A percentile compares a stretch with the other conserved stretches of the same genome.
These are phyloP conservation scores for Sphecodes monilicornis DNA, from an alignment of 2,888 invertebrate species.

Conservation along the genomic window DNA sequence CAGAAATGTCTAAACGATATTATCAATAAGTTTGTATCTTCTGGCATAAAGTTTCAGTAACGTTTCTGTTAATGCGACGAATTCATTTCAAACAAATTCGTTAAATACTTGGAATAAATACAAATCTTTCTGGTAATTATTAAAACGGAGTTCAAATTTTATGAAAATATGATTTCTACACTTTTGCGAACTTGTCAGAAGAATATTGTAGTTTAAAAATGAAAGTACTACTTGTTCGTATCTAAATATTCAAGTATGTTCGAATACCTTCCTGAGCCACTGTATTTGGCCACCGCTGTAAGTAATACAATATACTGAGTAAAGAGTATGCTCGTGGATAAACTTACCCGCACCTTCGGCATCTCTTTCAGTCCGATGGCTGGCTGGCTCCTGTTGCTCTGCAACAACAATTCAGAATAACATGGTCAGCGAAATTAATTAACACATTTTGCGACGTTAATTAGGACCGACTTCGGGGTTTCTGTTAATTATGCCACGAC, in stretches of 20 bases:
- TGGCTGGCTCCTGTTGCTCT: constrained; percentile 89
- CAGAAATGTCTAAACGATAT: no score
- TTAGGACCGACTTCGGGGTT: constrained; percentile 11
- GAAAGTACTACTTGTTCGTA: no score
- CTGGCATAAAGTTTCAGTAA: background rate
- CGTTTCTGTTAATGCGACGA: background rate
- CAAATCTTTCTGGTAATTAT: background rate
- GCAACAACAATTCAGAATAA: constrained; percentile 80
- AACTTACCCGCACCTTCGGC: constrained; percentile 89
- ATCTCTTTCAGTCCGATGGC: constrained; percentile 89
- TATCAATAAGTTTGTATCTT: background rate
- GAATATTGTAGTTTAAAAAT: background rate
- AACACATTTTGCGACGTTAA: constrained; percentile 26
- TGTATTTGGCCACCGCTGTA: background rate
- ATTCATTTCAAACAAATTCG: no score
- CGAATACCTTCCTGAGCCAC: no score
- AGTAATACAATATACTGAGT: background rate
- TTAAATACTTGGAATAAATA: background rate
- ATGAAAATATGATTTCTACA: background rate
- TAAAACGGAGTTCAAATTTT: background rate
- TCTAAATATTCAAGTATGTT: no score
- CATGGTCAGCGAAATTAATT: constrained; percentile 29
- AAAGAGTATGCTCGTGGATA: constrained; percentile 5
- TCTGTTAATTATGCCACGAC: constrained; percentile 16
- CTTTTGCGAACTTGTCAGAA: background rate